A percentile compares a stretch with the other conserved stretches of the same genome.
These are phyloP conservation scores for Ophonus ardosiacus DNA, from an alignment of 2,888 invertebrate genomes.

Conservation along the genomic window DNA sequence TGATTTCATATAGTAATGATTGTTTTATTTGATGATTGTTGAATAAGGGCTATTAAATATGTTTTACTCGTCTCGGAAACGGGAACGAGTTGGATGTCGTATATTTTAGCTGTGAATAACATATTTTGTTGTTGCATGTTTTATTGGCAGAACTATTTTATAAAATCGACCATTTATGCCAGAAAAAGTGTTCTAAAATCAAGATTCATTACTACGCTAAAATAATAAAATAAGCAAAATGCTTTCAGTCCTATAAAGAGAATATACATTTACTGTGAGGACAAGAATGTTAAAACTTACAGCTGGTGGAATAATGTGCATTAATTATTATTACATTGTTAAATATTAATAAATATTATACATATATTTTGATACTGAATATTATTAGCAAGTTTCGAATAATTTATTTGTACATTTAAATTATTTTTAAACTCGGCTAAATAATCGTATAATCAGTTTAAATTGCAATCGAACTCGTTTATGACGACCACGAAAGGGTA, in stretches of 20 bases:
- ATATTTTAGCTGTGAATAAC: conserved; percentile 37
- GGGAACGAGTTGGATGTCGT: background rate
- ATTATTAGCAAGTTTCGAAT: conserved; percentile 49
- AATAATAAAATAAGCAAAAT: conserved; percentile 32
- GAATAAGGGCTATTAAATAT: conserved; percentile 13
- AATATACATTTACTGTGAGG: conserved; percentile 1
- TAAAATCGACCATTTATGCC: conserved; percentile 49
- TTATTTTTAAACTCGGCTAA: conserved; percentile 51
- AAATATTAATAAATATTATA: conserved; percentile 60
- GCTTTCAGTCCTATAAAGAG: conserved; percentile 23
- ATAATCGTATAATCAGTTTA: conserved; percentile 29
- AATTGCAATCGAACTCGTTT: background rate
- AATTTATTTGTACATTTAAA: conserved; percentile 59
- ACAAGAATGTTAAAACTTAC: background rate
- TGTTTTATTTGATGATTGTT: conserved; percentile 50
- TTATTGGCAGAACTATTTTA: conserved; percentile 43
- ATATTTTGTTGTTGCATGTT: conserved; percentile 36
- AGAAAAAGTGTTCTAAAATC: conserved; percentile 41
- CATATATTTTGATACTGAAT: conserved; percentile 60
- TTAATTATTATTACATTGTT: conserved; percentile 52
- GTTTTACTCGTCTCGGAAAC: background rate
- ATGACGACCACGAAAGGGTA: background rate
- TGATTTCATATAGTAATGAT: conserved; percentile 45
- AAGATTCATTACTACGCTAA: conserved; percentile 39
- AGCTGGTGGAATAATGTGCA: conserved; percentile 46